phyloP scores from a whole-genome alignment of 2,797 vertebrate species.

The Luscinia megarhynchos region DNA sequence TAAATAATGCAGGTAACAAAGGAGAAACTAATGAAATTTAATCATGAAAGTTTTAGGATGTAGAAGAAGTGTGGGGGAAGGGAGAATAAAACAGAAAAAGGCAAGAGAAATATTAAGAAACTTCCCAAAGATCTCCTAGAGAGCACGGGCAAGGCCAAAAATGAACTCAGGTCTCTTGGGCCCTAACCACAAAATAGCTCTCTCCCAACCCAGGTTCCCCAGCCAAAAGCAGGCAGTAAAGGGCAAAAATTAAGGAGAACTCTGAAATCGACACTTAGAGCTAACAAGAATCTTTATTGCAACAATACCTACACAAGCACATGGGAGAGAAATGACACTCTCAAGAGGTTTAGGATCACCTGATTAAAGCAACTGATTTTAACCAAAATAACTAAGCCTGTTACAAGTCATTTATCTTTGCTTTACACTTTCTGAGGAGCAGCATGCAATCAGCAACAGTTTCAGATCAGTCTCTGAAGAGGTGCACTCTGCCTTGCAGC shows the following conservation, averaged over 20 bases:
- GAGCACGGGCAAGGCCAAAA: conserved; percentile 36
- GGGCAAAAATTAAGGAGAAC: conserved; percentile 47
- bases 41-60: not conserved
- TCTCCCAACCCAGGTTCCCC: not conserved
- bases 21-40: conserved; percentile 26
- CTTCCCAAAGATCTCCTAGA: conserved; percentile 20
- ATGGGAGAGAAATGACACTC: not conserved
- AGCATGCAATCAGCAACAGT: not conserved
- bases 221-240: conserved; percentile 58
- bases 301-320: conserved; percentile 36
- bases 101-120: conserved; percentile 36
- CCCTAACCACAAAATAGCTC: conserved; percentile 53
- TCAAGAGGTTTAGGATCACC: conserved; percentile 2
- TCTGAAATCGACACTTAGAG: conserved; percentile 55
- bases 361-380: conserved; percentile 31
- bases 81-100: conserved; percentile 15
- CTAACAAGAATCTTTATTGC: conserved; percentile 58
- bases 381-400: not conserved
- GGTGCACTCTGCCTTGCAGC: not conserved
- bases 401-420: not conserved
- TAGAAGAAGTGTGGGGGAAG: not conserved
- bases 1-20: not conserved
- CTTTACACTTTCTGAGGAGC: not conserved
- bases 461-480: not conserved
- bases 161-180: conserved; percentile 40